A percentile compares a stretch with the other conserved stretches of the same genome.
Conservation (phyloP, 2,797 vertebrate genomes). For the Oryzias dopingdopingensis region DNA sequence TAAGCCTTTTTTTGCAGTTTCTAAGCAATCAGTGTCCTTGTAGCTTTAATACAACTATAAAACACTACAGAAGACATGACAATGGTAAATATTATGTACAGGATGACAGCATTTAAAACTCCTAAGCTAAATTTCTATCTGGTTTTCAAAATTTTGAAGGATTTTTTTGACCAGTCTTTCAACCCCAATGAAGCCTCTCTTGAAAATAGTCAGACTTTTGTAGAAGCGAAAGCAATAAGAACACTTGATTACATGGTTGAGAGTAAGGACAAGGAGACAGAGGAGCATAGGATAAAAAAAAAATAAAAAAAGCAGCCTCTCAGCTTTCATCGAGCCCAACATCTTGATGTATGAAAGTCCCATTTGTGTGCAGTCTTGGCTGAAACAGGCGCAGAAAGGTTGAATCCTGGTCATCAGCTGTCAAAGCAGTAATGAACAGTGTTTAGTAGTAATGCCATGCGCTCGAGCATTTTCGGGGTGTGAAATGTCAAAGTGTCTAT, state of each 20-base stretch:
- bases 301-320: conserved; percentile 24
- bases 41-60: no score
- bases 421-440: conserved; percentile 58
- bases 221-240: conserved; percentile 49
- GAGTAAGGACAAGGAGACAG: conserved; percentile 33
- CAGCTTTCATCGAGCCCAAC: conserved; percentile 25
- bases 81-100: no score
- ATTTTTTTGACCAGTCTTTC: conserved; percentile 14
- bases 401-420: conserved; percentile 56
- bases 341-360: conserved; percentile 36
- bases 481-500: conserved; percentile 69
- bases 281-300: conserved; percentile 25
- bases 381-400: conserved; percentile 36
- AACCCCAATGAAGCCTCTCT: conserved; percentile 19
- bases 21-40: no score
- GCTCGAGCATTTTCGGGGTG: conserved; percentile 52
- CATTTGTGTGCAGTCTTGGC: conserved; percentile 30
- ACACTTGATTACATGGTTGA: conserved; percentile 61
- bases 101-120: no score
- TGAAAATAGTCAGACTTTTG: conserved; percentile 32
- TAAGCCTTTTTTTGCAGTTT: no score
- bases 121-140: no score
- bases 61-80: no score
- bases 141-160: no score
- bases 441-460: conserved; percentile 62